phyloP scores from a whole-genome alignment of 2,888 invertebrate genomes.

The Cynaeus angustus region DNA sequence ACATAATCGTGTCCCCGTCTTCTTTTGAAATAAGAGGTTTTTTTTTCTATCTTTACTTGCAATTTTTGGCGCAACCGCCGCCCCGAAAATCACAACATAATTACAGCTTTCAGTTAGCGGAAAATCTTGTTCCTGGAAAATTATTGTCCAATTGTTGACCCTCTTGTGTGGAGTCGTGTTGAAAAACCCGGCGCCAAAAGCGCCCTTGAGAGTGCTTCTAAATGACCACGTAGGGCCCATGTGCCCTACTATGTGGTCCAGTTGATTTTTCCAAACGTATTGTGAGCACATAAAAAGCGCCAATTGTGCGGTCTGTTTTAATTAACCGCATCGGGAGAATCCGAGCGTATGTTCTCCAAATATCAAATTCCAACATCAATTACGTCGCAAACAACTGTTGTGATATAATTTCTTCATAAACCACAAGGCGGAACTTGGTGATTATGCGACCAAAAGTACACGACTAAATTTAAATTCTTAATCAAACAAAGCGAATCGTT shows the following conservation, averaged over 20 bases:
- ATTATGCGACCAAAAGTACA: constrained; percentile 1
- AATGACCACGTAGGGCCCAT: constrained; percentile 23
- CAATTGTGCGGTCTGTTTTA: constrained; percentile 27
- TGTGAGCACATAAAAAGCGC: constrained; percentile 14
- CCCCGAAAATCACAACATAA: too few relatives aligned
- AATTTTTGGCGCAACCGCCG: too few relatives aligned
- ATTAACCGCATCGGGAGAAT: constrained; percentile 30
- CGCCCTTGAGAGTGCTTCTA: constrained; percentile 22
- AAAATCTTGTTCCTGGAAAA: constrained; percentile 8
- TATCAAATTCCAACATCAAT: constrained; percentile 11
- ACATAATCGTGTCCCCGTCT: too few relatives aligned
- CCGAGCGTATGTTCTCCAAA: constrained; percentile 3
- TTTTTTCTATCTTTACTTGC: too few relatives aligned
- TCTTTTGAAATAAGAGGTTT: too few relatives aligned
- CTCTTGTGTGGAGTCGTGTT: constrained; percentile 20
- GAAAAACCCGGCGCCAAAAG: constrained; percentile 26
- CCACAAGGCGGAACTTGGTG: constrained; percentile 10
- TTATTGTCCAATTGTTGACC: constrained; percentile 9
- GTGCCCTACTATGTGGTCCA: constrained; percentile 10
- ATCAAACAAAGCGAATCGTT: constrained; percentile 16
- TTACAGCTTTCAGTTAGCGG: neutral
- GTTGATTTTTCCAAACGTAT: constrained; percentile 23
- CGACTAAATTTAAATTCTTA: constrained; percentile 10
- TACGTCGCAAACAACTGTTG: constrained; percentile 19
- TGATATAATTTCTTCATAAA: constrained; percentile 27